phyloP scores from a whole-genome alignment of 2,888 invertebrate species.

The Eupithecia centaureata region DNA sequence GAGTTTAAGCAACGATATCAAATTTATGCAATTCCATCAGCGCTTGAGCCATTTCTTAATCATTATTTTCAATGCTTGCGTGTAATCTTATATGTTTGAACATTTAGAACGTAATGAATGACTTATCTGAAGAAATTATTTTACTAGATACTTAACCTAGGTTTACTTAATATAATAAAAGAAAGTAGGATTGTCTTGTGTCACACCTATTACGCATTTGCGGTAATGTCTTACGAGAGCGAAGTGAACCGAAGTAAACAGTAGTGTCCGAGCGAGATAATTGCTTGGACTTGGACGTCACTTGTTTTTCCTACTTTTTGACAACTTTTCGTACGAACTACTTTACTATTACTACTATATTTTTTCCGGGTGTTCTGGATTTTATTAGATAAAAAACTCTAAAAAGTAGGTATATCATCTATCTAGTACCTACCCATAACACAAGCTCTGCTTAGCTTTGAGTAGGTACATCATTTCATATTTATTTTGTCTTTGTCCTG shows the following conservation, averaged over 20 bases:
- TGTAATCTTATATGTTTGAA: not conserved
- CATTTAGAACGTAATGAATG: no score
- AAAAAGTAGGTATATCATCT: not conserved
- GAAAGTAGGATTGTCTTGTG: constrained; percentile 68
- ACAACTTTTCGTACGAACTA: constrained; percentile 21
- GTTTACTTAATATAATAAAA: no score
- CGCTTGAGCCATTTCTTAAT: constrained; percentile 28
- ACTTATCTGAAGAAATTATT: not conserved
- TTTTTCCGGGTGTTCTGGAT: not conserved
- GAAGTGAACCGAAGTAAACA: constrained; percentile 63
- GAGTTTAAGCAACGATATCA: not conserved
- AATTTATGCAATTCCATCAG: constrained; percentile 17
- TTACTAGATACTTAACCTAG: not conserved
- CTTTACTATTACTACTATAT: no score
- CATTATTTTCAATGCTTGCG: no score
- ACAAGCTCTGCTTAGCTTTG: not conserved
- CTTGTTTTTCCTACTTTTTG: constrained; percentile 43
- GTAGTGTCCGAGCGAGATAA: constrained; percentile 60
- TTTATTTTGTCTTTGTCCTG: not conserved
- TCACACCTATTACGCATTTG: constrained; percentile 74
- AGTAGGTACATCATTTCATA: not conserved
- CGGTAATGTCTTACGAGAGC: constrained; percentile 74
- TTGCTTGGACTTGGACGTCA: constrained; percentile 25
- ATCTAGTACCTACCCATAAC: not conserved
- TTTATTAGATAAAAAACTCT: not conserved